Conservation (phyloP, 1,140 invertebrate species). For the Drosophila ercepeae region DNA sequence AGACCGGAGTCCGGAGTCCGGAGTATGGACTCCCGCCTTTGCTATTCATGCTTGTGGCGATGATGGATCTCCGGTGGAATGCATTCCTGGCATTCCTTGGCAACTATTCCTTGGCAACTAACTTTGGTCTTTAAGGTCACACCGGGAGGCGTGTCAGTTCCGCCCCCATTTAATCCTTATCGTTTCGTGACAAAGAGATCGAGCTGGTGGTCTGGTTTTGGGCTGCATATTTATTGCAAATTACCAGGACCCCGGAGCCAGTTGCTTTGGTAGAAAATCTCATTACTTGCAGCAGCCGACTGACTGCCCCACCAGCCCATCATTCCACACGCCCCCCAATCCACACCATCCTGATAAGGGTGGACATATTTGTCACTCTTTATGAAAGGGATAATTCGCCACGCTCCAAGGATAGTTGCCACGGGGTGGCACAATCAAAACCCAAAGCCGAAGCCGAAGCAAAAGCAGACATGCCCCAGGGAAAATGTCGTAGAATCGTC, state of each 20-base stretch:
- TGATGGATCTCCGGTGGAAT: constrained; percentile 33
- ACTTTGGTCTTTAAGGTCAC: not conserved
- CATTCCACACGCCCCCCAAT: not conserved
- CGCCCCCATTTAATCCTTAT: not conserved
- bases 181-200: not conserved
- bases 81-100: constrained; percentile 12
- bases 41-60: constrained; percentile 16
- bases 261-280: constrained; percentile 63
- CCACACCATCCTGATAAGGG: constrained; percentile 57
- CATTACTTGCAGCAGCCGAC: constrained; percentile 76
- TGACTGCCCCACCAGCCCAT: constrained; percentile 5
- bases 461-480: not conserved
- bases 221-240: constrained; percentile 79
- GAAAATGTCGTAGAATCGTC: constrained; percentile 14
- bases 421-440: constrained; percentile 14
- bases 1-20: not conserved
- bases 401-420: constrained; percentile 55
- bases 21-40: not conserved
- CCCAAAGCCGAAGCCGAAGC: constrained; percentile 28
- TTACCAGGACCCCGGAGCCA: constrained; percentile 50
- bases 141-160: not conserved
- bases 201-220: constrained; percentile 9
- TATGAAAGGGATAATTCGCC: constrained; percentile 80
- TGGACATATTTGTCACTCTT: constrained; percentile 68
- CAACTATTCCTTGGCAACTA: not conserved